These are phyloP conservation scores for Maniola hyperantus DNA, from an alignment of 2,888 invertebrate species.

Conservation along the genomic window DNA sequence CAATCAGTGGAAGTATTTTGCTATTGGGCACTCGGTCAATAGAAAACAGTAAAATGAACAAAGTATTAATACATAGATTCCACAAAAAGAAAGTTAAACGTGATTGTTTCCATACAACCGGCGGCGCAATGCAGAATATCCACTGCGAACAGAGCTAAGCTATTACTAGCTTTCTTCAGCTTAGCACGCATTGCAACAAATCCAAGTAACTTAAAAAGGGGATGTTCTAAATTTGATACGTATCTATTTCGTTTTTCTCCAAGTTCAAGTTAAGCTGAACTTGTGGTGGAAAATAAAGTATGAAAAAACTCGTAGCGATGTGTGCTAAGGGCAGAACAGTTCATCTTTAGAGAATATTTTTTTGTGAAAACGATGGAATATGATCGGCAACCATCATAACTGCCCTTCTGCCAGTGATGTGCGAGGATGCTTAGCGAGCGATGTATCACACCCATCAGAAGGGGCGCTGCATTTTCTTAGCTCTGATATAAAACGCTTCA, in stretches of 20 bases:
- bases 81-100: slow-evolving; percentile 32
- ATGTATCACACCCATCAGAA: no score
- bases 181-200: neutral
- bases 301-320: neutral
- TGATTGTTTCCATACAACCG: slow-evolving; percentile 58
- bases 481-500: no score
- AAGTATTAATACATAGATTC: neutral
- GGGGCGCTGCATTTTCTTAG: no score
- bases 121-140: slow-evolving; percentile 27
- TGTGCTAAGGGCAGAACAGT: neutral
- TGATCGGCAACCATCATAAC: neutral
- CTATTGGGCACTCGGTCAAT: neutral
- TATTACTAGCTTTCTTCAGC: neutral
- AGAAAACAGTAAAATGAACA: slow-evolving; percentile 22
- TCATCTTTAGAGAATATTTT: neutral
- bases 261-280: no score
- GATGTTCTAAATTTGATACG: no score
- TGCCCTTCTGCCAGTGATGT: no score
- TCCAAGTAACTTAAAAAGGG: neutral
- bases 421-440: no score
- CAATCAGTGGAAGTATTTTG: neutral
- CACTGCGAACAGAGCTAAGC: slow-evolving; percentile 34
- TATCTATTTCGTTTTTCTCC: no score
- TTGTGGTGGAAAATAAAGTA: no score
- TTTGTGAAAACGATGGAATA: neutral